A percentile compares a stretch with the other conserved stretches of the same genome.
These are phyloP conservation scores for Diarsia mendica DNA, from an alignment of 2,888 invertebrate species.

Conservation along the genomic window DNA sequence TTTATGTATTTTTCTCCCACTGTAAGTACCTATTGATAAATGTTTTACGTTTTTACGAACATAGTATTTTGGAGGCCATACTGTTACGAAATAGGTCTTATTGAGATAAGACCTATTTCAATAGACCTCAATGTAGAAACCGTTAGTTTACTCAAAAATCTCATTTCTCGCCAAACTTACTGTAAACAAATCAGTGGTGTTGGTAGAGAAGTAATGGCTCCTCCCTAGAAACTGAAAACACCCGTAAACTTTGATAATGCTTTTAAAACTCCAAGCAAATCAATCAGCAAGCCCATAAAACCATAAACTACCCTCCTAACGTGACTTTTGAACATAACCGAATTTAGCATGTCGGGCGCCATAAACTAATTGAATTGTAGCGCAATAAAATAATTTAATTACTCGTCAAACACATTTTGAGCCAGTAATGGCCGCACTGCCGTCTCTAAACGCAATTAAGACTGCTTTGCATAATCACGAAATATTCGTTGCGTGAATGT, in stretches of 20 bases:
- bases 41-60: too few species aligned
- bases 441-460: conserved; percentile 81
- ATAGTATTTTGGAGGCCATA: too few species aligned
- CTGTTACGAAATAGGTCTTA: too few species aligned
- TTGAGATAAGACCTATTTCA: too few species aligned
- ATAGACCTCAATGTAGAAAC: too few species aligned
- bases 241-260: conserved; percentile 25
- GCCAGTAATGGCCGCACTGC: conserved; percentile 74
- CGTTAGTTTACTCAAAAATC: too few species aligned
- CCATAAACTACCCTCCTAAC: conserved; percentile 54
- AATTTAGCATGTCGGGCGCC: conserved; percentile 74
- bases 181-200: neutral
- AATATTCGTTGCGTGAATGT: conserved; percentile 69
- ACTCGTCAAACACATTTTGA: conserved; percentile 86
- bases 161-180: too few species aligned
- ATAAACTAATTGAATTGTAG: conserved; percentile 82
- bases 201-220: neutral
- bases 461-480: conserved; percentile 85
- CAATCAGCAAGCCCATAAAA: conserved; percentile 39
- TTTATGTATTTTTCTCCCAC: too few species aligned
- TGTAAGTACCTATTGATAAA: too few species aligned
- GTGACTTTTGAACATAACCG: conserved; percentile 62
- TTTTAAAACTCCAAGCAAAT: conserved; percentile 33
- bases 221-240: neutral
- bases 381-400: conserved; percentile 87